These are phyloP conservation scores for Agonopterix arenella DNA, from an alignment of 2,888 invertebrate genomes.

Conservation along the genomic window DNA sequence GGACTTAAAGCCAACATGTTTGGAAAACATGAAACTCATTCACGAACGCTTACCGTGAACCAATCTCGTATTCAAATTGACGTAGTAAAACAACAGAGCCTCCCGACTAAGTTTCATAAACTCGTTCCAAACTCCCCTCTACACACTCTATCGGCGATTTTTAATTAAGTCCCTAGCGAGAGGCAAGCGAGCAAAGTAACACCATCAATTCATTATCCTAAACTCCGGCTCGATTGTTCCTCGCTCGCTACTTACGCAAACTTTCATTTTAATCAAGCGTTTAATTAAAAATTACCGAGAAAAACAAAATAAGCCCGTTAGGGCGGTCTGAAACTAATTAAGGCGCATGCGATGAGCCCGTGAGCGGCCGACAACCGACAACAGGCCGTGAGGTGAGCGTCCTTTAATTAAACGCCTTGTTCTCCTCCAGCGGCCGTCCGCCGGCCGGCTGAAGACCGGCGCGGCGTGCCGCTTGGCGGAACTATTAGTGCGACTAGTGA, in stretches of 20 bases:
- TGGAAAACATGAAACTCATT: not conserved
- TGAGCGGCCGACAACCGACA: conserved; percentile 41
- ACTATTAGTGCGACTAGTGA: conserved; percentile 49
- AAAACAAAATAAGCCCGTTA: conserved; percentile 77
- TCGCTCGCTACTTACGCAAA: conserved; percentile 76
- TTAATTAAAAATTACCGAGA: conserved; percentile 78
- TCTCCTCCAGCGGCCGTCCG: conserved; percentile 51
- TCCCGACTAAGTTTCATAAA: conserved; percentile 70
- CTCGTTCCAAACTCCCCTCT: conserved; percentile 71
- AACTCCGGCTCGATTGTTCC: conserved; percentile 75
- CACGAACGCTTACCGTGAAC: conserved; percentile 28
- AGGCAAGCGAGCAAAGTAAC: conserved; percentile 72
- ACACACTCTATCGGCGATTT: conserved; percentile 77
- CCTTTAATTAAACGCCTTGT: conserved; percentile 69
- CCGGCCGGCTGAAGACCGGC: not conserved
- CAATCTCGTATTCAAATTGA: conserved; percentile 74
- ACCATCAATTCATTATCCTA: conserved; percentile 78
- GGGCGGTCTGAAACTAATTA: conserved; percentile 75
- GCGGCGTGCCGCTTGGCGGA: conserved; percentile 39
- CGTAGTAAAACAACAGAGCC: conserved; percentile 72
- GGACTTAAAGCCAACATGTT: not conserved
- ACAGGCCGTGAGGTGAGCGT: conserved; percentile 51
- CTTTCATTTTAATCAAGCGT: conserved; percentile 78
- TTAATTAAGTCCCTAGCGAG: conserved; percentile 75
- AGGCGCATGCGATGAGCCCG: conserved; percentile 65